phyloP scores from a whole-genome alignment of 30 jellyfish, hydroid and myxozoan species.

The Hydra vulgaris region DNA sequence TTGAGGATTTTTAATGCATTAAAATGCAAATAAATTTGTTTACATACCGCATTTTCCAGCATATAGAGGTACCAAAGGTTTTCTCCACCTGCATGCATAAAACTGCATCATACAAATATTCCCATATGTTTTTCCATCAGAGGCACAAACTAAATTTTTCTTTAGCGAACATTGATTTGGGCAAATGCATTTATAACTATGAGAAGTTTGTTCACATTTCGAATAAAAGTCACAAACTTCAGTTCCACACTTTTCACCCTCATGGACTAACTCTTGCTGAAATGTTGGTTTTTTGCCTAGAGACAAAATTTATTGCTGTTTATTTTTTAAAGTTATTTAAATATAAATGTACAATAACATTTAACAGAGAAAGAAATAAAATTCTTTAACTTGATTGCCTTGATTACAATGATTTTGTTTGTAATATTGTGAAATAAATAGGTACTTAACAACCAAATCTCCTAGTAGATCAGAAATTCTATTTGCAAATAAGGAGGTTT shows the following conservation, averaged over 20 bases:
- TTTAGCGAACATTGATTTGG: constrained; percentile 4
- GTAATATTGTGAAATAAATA: too few species aligned
- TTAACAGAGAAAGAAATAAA: too few species aligned
- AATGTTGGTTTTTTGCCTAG: not conserved
- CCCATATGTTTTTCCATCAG: constrained; percentile 21
- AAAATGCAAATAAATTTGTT: not conserved
- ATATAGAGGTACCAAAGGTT: constrained; percentile 6
- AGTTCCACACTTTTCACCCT: constrained; percentile 13
- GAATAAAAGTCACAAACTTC: constrained; percentile 6
- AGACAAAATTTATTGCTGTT: not conserved
- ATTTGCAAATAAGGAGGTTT: too few species aligned
- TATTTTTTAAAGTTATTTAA: too few species aligned
- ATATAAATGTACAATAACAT: too few species aligned
- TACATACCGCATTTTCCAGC: constrained; percentile 21
- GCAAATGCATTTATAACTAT: constrained; percentile 3
- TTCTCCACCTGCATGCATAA: constrained; percentile 20
- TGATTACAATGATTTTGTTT: too few species aligned
- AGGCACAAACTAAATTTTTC: constrained; percentile 12
- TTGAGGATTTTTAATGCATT: not conserved
- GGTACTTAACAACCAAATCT: too few species aligned
- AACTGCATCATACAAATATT: constrained; percentile 17
- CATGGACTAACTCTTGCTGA: not conserved
- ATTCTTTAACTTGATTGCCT: too few species aligned
- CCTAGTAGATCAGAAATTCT: too few species aligned
- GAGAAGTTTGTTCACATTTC: constrained; percentile 4